Evolutionary conservation across 2,797 vertebrate species (phyloP), one percentile per base, ranked within the genome.

Genomic region (Rhinichthys osculus): DNA sequence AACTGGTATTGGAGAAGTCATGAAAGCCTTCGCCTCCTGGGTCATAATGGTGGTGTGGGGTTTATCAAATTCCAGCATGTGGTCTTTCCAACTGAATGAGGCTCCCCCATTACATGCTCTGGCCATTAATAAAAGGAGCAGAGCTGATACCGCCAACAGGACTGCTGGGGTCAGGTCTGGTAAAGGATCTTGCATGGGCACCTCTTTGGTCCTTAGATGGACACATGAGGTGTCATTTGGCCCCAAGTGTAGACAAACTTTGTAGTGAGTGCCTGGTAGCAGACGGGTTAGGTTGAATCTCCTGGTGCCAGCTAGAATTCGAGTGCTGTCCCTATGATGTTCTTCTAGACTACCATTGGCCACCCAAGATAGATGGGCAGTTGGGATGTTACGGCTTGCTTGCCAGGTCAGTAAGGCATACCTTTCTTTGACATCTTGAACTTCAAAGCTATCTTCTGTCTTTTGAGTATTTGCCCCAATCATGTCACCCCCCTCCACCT

Each of bases 221-320:
- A 97, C 92, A 3, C 98, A 99, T 23, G 94, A 89, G 59, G 94
- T 92, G 90, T 96, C 94, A 80, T 92, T 92, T 85, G 92, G 93
- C 85, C 94, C 94, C 84, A 96, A 93, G 62, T 95, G 96, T 82
- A 99, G 96, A 69, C 98, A 99, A 84, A 96, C 97, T 89, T 95
- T 94, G 91, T 99, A 98, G 90, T 96, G 95, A 0, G 97, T 98
- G 91, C 93, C 94, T 42, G 96, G 96, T 62, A 95, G 96, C 82
- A 99, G 96, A 88, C 96, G 97, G 57, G 97, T 98, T 82, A 99
- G 91, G 90, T 99, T 99, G 94, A 98, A 99, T 33, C 89, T 95
- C 77, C 96, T 96, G 0, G 96, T 96, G 11, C 98, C 98, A 6
- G 92, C 95, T 21, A 98, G 96, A 88, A 99, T 93, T 70, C 97